Percentiles rank a stretch among this genome's conserved stretches.
These are phyloP conservation scores for Emmelina monodactyla DNA, from an alignment of 2,888 invertebrate genomes.

Conservation along the genomic window DNA sequence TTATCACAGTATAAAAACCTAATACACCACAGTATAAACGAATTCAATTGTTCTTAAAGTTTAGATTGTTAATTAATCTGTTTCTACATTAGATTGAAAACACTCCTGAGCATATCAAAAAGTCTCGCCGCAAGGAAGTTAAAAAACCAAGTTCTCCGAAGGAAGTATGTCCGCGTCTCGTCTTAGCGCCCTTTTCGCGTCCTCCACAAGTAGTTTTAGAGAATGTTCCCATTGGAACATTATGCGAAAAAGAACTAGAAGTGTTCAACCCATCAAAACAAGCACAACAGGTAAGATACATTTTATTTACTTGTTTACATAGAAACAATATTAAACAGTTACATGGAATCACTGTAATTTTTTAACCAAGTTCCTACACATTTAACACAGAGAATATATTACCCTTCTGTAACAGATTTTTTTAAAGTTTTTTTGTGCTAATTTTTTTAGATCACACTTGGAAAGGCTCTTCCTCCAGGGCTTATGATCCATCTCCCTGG, in stretches of 20 bases:
- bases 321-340: too few species aligned
- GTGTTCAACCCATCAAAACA: conserved; percentile 66
- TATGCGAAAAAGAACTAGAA: conserved; percentile 59
- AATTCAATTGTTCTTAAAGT: too few species aligned
- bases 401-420: too few species aligned
- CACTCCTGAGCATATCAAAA: conserved; percentile 49
- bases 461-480: conserved; percentile 58
- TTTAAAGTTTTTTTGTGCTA: too few species aligned
- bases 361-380: too few species aligned
- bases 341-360: too few species aligned
- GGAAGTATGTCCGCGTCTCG: conserved; percentile 58
- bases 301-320: too few species aligned
- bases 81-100: conserved; percentile 47
- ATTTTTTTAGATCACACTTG: conserved; percentile 36
- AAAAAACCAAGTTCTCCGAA: conserved; percentile 29
- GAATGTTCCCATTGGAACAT: conserved; percentile 66
- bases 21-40: too few species aligned
- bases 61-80: background rate
- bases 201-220: conserved; percentile 74
- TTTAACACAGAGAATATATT: too few species aligned
- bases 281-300: conserved; percentile 37
- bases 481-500: conserved; percentile 65
- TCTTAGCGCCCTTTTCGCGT: conserved; percentile 72
- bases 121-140: conserved; percentile 35
- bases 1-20: too few species aligned